Evolutionary conservation across 2,797 vertebrate genomes (phyloP).

Genomic region (Parambassis ranga): DNA sequence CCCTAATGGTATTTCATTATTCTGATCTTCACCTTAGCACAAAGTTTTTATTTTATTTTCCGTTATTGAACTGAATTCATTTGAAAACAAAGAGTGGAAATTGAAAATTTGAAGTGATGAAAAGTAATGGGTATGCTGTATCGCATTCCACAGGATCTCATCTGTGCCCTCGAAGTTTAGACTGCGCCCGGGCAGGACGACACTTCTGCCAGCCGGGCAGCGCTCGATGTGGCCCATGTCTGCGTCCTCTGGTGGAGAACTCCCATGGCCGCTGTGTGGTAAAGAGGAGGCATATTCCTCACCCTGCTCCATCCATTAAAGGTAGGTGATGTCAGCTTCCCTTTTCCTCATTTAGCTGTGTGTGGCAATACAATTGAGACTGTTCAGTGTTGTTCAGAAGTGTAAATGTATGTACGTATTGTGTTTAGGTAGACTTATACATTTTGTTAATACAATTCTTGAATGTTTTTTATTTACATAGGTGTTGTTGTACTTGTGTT

Average conservation of each 20-base stretch:
- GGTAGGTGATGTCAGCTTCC: conserved; percentile 3
- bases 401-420: too few species aligned
- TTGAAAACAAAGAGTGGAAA: neutral
- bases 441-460: too few species aligned
- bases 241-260: conserved; percentile 82
- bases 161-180: conserved; percentile 85
- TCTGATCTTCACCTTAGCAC: too few species aligned
- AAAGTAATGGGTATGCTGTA: neutral
- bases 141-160: conserved; percentile 36
- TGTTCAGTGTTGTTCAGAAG: too few species aligned
- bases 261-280: conserved; percentile 74
- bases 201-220: conserved; percentile 82
- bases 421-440: too few species aligned
- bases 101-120: neutral
- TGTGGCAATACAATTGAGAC: too few species aligned
- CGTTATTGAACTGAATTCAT: neutral
- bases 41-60: too few species aligned
- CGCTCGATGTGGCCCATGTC: conserved; percentile 84
- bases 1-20: too few species aligned
- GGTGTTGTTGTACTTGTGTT: too few species aligned
- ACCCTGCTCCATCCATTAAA: conserved; percentile 52
- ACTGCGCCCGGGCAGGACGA: conserved; percentile 85
- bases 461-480: too few species aligned
- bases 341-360: too few species aligned
- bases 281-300: conserved; percentile 50